phyloP scores from a whole-genome alignment of 1,140 invertebrate species.

The Rhagoletis pomonella region DNA sequence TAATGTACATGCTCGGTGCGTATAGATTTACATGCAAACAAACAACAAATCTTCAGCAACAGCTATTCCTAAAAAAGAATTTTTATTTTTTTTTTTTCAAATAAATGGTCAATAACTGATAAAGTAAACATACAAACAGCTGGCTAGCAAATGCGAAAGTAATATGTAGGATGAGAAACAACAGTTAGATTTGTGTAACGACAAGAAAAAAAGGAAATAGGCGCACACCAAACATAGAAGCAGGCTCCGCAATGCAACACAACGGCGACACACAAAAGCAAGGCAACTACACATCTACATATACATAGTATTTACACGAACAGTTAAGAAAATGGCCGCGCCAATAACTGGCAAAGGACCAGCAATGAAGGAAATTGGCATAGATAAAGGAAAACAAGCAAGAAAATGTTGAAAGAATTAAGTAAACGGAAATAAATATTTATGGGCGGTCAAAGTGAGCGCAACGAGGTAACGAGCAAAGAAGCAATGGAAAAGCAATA shows the following conservation, averaged over 20 bases:
- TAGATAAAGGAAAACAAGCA: slow-evolving; percentile 1
- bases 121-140: not conserved
- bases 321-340: not conserved
- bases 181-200: slow-evolving; percentile 41
- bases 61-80: not conserved
- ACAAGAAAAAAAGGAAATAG: slow-evolving; percentile 49
- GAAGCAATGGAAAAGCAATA: too few species aligned
- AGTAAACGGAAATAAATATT: slow-evolving; percentile 50
- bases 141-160: not conserved
- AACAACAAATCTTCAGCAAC: not conserved
- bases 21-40: not conserved
- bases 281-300: not conserved
- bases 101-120: slow-evolving; percentile 41
- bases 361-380: too few species aligned
- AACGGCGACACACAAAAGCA: not conserved
- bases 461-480: not conserved
- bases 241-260: not conserved
- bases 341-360: slow-evolving; percentile 23
- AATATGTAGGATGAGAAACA: not conserved
- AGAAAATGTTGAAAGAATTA: slow-evolving; percentile 41
- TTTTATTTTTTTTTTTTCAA: slow-evolving; percentile 32
- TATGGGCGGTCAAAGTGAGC: slow-evolving; percentile 9
- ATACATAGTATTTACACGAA: not conserved
- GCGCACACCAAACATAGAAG: not conserved
- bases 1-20: not conserved